Evolutionary conservation across 53 echinoderm and acorn worm genomes (phyloP), one percentile per base, ranked within the genome.

Genomic region (Holothuria leucospilota): DNA sequence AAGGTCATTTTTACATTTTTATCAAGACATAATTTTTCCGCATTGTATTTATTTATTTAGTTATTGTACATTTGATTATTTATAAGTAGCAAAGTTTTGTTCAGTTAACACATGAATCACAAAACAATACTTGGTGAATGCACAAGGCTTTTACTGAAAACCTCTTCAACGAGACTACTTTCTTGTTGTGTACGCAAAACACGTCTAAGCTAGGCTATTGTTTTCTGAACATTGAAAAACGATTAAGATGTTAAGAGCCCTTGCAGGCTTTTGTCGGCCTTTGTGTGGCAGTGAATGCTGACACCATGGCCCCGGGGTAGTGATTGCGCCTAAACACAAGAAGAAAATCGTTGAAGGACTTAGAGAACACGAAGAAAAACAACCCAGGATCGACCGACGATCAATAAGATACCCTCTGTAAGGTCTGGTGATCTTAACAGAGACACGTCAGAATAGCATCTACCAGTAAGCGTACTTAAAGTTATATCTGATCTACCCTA

Each of bases 261-360:
- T 72, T 72, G 72, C 42, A 72, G 16, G 23, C 51, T 20, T 75
- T 75, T 42, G 46, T 75, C 20, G 5, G 49, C 51, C 51, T 75
- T 75, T 75, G 75, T 75, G 49, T 42, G 12, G 26, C 56, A 29
- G 25, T 80, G 38, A 60, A 61, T 61, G 59, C 59, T 60, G 59
- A 80, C 80, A 80, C 80, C 61, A 60, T 61, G 59, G 29, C 80
- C 61, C 80, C 80, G 80, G 80, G 80, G 38, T 60, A 80, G 59
- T 80, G 80, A 80, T 80, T 80, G 59, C 28, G 59, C 61, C 26
- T 61, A 28, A 34, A 80, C 80, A 80, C 38, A 61, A 80, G 29
- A 25, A 20, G n/a, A 60, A 77, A 80, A 60, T 80, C 61, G 56
- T 60, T 60, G 61, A 62, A 7, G 21, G 38, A 16, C 28, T 20